Base-by-base conservation (phyloP, 1,140 invertebrate species). In the Trichoplusia ni region DNA sequence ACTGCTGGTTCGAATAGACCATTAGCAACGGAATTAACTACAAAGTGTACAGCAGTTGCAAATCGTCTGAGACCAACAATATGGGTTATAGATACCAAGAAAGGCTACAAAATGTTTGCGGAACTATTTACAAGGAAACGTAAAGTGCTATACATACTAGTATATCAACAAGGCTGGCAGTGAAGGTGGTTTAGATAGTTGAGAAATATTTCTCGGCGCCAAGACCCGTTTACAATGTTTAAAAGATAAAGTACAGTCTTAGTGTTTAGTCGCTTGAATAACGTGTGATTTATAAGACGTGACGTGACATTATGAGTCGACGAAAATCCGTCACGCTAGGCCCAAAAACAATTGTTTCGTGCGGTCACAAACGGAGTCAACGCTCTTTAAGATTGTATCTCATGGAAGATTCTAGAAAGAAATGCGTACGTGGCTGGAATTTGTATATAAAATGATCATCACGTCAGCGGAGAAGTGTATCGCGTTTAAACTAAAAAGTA, bases 101-200 rank as follows among this genome's bases (percentile, higher is more conserved):
- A 69, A 73, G 60, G 69, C 60, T 56, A 61, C 58, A 69, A 68
- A 77, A 68, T 64, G 62, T 69, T 69, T 72, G 69, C 73, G 81
- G 79, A 80, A 84, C 74, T 68, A 69, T 77, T 71, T 69, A 79
- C 69, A 71, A 84, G 82, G 84, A 84, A 86, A 82, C 77, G 63
- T 67, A 58, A 54, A 69, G 47, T 29, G 35, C 51, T 51, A 11
- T 58, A 29, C n/a, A 16, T 61, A 64, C 33, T 18, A 23, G 16
- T 51, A 74, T 78, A 78, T 74, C 64, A 65, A 69, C 81, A 84
- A 86, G 84, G 81, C 76, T 80, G 73, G 59, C 18, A 73, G 79
- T 81, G 82, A 86, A 84, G 79, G 83, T 74, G 69, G 75, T 83
- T 80, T 69, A 72, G 78, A 80, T 82, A 75, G 75, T 78, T 78